phyloP scores from a whole-genome alignment of 2,113 vertebrate genomes.

The Rhadina sibilatrix region DNA sequence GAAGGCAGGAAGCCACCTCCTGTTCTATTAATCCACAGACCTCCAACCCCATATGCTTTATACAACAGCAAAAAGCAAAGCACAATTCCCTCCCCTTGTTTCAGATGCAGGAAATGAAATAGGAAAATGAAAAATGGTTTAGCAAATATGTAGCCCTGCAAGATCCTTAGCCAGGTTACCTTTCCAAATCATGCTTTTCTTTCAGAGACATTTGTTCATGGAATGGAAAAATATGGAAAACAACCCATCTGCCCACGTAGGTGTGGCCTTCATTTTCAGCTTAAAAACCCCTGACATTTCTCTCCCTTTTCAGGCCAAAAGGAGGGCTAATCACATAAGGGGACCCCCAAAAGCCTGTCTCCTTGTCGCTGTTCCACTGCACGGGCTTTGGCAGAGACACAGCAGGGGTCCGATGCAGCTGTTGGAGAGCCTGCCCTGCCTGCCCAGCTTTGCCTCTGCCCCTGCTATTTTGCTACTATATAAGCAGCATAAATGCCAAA shows the following conservation, averaged over 20 bases:
- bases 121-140: neutral
- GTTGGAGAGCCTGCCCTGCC: constrained; percentile 1
- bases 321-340: neutral
- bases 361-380: neutral
- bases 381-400: neutral
- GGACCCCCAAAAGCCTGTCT: neutral
- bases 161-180: neutral
- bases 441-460: neutral
- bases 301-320: neutral
- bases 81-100: neutral
- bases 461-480: neutral
- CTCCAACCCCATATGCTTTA: neutral
- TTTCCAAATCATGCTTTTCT: neutral
- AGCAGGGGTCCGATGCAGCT: neutral
- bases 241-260: neutral
- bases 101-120: neutral
- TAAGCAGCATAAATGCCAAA: constrained; percentile 20
- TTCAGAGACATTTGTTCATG: neutral
- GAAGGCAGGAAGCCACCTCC: neutral
- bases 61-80: neutral
- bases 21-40: neutral
- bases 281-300: neutral
- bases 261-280: neutral
- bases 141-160: neutral
- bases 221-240: neutral